Evolutionary conservation across 2,113 vertebrate genomes (phyloP), one percentile per base, ranked within the genome.

Genomic region (Todiramphus chloris): DNA sequence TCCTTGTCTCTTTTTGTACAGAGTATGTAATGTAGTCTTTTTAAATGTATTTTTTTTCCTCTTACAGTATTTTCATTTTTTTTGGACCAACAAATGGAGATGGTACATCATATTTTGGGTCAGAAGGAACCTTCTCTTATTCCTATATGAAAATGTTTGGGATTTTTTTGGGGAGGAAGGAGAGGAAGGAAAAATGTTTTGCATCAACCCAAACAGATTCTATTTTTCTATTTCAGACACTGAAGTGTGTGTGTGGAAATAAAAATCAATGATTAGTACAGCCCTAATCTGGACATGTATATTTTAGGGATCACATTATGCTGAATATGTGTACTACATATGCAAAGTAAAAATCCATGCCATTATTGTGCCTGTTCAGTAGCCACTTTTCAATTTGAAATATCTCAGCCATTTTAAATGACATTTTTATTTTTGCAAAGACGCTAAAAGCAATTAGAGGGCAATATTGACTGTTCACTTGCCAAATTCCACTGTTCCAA

Each of bases 361-460:
- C 83, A 70, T 95, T 96, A 89, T 23, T 85, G 87, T 74, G 55
- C 90, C 80, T 92, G 87, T 33, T 85, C 83, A 69, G 73, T 56
- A 87, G 94, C 72, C 79, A 95, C 95, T 96, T 96, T 95, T 97
- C 97, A 97, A 91, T 96, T 58, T 86, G 84, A 97, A 97, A 94
- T 78, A 84, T 96, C 92, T 96, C 95, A 96, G 89, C 68, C 77
- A 93, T 97, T 96, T 96, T 93, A 97, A 97, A 95, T 92, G 96
- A 91, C 89, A 20, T 97, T 97, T 98, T 97, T 96, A 96, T 95
- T 97, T 96, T 97, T 96, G 79, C 94, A 94, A 96, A 97, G 95
- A 97, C 1, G 46, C 83, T 97, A 93, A 95, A 97, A 97, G 95
- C 95, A 97, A 97, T 97, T 96, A 96, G 95, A 98, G 66, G 75